Conservation (phyloP, 2,113 vertebrate genomes). For the Benitochromis conjunctus region DNA sequence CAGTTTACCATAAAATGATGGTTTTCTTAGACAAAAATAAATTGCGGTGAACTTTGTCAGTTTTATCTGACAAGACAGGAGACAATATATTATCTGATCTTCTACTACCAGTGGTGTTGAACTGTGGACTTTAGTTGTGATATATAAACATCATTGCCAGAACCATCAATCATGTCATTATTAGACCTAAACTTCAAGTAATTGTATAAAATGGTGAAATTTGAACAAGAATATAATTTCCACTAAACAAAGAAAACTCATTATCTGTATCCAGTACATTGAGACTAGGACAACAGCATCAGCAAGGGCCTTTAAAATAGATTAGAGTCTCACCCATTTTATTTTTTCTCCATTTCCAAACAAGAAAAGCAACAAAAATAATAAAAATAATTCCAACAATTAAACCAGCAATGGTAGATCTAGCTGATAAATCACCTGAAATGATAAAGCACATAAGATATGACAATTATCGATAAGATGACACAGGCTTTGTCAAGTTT, state of each 20-base stretch:
- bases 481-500: too few relatives aligned
- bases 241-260: background rate
- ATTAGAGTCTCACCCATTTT: background rate
- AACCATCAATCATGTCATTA: background rate
- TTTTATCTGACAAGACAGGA: background rate
- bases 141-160: background rate
- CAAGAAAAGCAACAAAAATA: background rate
- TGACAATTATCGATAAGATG: background rate
- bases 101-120: background rate
- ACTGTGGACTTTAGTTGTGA: background rate
- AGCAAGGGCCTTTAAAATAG: background rate
- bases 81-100: background rate
- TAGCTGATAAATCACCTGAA: background rate
- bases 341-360: background rate
- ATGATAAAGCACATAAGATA: too few relatives aligned
- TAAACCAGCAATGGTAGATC: background rate
- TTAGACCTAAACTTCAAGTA: background rate
- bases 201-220: background rate
- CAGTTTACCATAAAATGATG: background rate
- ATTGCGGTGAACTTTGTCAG: accelerated
- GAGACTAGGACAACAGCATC: background rate
- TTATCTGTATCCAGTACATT: background rate
- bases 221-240: background rate
- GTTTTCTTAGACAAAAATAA: background rate
- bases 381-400: background rate